phyloP scores from a whole-genome alignment of 2,797 vertebrate species.

The Peromyscus aztecus region DNA sequence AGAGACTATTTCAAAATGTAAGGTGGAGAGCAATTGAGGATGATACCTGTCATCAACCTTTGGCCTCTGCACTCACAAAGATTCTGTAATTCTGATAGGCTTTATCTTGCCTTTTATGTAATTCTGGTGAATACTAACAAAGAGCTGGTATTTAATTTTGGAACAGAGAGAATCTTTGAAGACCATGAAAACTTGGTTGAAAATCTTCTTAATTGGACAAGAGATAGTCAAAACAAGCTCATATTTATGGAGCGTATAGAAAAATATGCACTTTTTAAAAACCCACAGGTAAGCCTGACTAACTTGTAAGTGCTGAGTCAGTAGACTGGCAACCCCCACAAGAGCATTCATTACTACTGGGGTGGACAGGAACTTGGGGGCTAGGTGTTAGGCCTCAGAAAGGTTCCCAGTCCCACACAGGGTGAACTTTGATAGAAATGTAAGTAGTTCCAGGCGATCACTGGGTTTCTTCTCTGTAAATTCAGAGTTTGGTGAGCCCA shows the following conservation, averaged over 20 bases:
- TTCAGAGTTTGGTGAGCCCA: constrained; percentile 16
- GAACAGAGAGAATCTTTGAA: constrained; percentile 97
- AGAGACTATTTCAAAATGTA: neutral
- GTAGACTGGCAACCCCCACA: neutral
- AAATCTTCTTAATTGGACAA: constrained; percentile 98
- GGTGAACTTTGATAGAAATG: neutral
- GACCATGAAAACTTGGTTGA: constrained; percentile 99
- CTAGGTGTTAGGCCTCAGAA: neutral
- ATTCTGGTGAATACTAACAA: constrained; percentile 66
- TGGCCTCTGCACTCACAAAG: neutral
- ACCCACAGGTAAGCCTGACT: constrained; percentile 93
- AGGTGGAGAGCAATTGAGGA: neutral
- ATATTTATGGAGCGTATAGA: constrained; percentile 98
- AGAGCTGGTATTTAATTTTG: constrained; percentile 72
- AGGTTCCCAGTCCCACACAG: neutral
- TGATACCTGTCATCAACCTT: neutral
- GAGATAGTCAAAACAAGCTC: constrained; percentile 98
- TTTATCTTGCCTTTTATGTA: constrained; percentile 22
- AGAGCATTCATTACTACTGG: neutral
- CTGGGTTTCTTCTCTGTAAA: constrained; percentile 35
- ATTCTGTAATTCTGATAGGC: constrained; percentile 37
- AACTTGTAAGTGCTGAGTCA: constrained; percentile 31
- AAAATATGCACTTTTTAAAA: constrained; percentile 98
- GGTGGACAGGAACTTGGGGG: neutral
- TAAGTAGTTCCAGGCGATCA: neutral